Evolutionary conservation across 2,888 invertebrate genomes (phyloP).

Genomic region (Punctoribates punctum): DNA sequence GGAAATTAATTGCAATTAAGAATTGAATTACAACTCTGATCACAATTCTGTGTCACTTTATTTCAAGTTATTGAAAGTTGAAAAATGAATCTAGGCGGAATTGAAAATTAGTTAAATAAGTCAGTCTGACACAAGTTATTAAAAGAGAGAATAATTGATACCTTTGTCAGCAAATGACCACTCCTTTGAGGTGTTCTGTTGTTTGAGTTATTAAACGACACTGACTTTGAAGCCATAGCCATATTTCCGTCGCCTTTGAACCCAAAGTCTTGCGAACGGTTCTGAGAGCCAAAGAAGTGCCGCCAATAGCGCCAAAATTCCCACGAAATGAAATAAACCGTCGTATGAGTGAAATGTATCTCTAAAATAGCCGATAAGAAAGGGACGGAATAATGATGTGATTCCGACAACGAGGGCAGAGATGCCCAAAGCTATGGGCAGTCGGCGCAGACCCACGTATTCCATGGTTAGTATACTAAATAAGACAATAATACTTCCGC

Average conservation of each 20-base stretch:
- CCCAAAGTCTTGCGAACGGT: slow-evolving; percentile 40
- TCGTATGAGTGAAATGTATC: slow-evolving; percentile 47
- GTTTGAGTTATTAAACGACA: not conserved
- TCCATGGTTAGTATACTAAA: slow-evolving; percentile 43
- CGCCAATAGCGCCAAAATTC: slow-evolving; percentile 44
- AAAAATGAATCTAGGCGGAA: no score
- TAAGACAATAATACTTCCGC: slow-evolving; percentile 41
- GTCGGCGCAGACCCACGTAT: slow-evolving; percentile 45
- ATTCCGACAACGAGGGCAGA: slow-evolving; percentile 47
- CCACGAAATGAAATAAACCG: slow-evolving; percentile 47
- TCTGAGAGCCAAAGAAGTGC: slow-evolving; percentile 46
- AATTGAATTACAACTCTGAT: no score
- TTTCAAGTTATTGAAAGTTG: no score
- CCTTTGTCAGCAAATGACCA: no score
- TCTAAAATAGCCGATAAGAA: slow-evolving; percentile 47
- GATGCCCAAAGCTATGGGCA: slow-evolving; percentile 47
- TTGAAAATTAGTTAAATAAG: no score
- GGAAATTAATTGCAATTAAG: no score
- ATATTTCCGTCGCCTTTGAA: not conserved
- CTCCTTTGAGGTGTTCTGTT: no score
- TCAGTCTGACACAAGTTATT: no score
- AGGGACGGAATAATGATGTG: slow-evolving; percentile 45
- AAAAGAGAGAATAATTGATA: no score
- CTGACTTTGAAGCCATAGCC: slow-evolving; percentile 21
- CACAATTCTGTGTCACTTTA: no score